Conservation (phyloP, 2,113 vertebrate species). For the Aviceda subcristata region DNA sequence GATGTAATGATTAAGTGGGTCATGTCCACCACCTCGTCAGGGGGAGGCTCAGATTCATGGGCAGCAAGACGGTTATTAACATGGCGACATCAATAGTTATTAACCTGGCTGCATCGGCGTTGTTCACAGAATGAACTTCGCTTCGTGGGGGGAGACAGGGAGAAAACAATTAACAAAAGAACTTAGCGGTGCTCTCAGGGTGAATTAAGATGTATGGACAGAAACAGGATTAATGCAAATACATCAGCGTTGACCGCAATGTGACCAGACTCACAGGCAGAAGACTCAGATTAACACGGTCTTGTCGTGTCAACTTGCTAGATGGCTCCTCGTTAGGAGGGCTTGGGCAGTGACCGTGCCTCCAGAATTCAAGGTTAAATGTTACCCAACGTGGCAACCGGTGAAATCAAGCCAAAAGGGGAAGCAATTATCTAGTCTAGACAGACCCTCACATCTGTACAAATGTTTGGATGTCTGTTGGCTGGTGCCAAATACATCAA, state of each 20-base stretch:
- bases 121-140: conserved; percentile 29
- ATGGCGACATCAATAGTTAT: conserved; percentile 56
- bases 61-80: background rate
- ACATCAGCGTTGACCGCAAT: background rate
- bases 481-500: background rate
- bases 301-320: conserved; percentile 34
- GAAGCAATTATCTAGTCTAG: conserved; percentile 45
- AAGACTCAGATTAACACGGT: conserved; percentile 28
- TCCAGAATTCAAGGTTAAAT: conserved; percentile 56
- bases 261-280: conserved; percentile 22
- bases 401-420: conserved; percentile 9
- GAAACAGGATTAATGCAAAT: conserved; percentile 47
- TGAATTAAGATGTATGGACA: conserved; percentile 46
- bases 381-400: background rate
- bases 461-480: background rate
- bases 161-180: conserved; percentile 53
- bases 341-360: background rate
- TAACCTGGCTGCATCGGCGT: conserved; percentile 41
- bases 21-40: background rate
- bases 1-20: conserved; percentile 52
- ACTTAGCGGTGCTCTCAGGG: background rate
- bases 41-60: conserved; percentile 26
- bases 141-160: background rate
- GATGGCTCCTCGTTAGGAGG: conserved; percentile 24
- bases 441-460: conserved; percentile 30